Conservation (phyloP, 2,113 vertebrate genomes). For the Nettapus auritus region DNA sequence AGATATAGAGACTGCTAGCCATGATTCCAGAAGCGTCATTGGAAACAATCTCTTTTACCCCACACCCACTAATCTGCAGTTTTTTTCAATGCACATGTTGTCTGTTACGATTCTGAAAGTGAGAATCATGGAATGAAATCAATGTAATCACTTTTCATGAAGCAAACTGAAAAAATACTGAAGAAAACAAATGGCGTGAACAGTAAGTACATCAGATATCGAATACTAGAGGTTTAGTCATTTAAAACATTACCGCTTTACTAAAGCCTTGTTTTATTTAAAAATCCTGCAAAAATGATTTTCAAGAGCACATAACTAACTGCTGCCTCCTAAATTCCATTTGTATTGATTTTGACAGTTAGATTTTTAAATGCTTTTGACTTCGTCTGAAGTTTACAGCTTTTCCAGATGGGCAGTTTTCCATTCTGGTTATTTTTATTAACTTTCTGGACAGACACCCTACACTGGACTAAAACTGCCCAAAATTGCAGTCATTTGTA, state of each 20-base stretch:
- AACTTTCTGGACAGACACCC: neutral
- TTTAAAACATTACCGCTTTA: neutral
- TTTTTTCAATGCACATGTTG: neutral
- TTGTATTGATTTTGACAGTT: neutral
- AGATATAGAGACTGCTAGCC: neutral
- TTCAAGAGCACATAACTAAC: neutral
- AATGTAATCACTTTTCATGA: neutral
- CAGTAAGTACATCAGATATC: neutral
- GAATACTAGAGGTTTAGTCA: neutral
- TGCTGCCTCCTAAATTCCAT: neutral
- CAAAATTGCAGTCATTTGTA: neutral
- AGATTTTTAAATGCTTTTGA: neutral
- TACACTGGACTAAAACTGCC: neutral
- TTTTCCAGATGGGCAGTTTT: slow-evolving; percentile 18
- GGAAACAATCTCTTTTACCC: neutral
- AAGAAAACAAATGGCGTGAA: neutral
- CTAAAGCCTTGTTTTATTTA: neutral
- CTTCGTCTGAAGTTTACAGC: neutral
- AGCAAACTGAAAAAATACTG: neutral
- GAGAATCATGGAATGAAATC: neutral
- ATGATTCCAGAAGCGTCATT: neutral
- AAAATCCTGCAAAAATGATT: neutral
- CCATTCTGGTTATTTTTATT: neutral
- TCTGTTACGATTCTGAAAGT: neutral
- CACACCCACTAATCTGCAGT: rapidly evolving